Base-by-base conservation (phyloP, 1,140 invertebrate species). In the Harpegnathos saltator region DNA sequence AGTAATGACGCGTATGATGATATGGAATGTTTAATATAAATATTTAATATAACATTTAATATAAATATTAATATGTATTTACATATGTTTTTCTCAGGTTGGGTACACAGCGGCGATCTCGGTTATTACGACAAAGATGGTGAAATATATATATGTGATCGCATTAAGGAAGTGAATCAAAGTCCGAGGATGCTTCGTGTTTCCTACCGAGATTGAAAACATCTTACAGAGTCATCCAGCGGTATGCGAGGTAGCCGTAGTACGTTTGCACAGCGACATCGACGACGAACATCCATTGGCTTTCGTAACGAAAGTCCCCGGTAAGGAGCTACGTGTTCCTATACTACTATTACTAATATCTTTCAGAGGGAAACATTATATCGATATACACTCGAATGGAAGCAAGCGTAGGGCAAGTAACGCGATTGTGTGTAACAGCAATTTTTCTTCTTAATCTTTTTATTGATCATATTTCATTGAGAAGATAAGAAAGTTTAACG, bases 131-230 rank as follows among this genome's bases (percentile, higher is more conserved):
- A 95, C 29, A 85, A 94, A 5, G 68, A 93, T 1, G 94, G 92
- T 0, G 93, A 92, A 24, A 88, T 96, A 58, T 94, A 90, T 24
- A 92, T 96, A 59, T 90, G 95, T 14, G 96, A 96, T 73, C 38
- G 38, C 7, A 44, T 62, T 1, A 62, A 62, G 24, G 61, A 62
- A 14, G n/a, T 29, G 3, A 7, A 17, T 62, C 0, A 62, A 62
- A 7, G 24, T 26, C 22, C n/a, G 61, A 3, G 61, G 61, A 0
- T 3, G 15, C 2, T 29, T 15, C 24, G 29, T 62, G 15, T 62
- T 29, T 0, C 61, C 61, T 0, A 26, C 7, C 24, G 61, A 62
- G n/a, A 62, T 62, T 7, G 61, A 62, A 12, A 62, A 15, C n/a
- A 14, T 62, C 14, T n/a, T 62, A 7, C 24, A 62, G 29, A 22